These are phyloP conservation scores for Sarcophilus harrisii DNA, from an alignment of 2,797 vertebrate species.

Conservation along the genomic window DNA sequence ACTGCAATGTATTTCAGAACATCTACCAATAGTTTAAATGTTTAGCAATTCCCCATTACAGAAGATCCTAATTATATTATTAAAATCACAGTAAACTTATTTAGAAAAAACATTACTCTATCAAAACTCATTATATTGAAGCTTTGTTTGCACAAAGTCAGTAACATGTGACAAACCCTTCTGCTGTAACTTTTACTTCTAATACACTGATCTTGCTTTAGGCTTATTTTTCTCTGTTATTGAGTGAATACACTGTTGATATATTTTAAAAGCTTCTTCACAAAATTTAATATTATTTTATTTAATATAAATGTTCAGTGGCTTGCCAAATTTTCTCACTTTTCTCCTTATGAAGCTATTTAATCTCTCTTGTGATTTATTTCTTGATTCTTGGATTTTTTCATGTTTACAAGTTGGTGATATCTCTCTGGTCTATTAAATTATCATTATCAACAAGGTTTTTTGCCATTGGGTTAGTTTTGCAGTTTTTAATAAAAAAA, in stretches of 20 bases:
- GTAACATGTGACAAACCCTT: neutral
- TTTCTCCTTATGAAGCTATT: neutral
- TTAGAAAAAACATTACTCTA: neutral
- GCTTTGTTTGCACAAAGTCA: constrained; percentile 3
- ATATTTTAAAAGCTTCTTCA: neutral
- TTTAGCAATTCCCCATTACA: neutral
- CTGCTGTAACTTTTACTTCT: neutral
- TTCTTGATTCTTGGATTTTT: neutral
- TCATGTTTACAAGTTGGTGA: neutral
- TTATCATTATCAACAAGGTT: neutral
- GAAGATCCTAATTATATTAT: neutral
- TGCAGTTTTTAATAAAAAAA: neutral
- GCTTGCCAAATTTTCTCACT: neutral
- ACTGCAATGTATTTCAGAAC: neutral
- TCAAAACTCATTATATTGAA: neutral
- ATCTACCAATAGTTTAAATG: neutral
- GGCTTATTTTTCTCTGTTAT: neutral
- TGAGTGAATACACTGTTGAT: neutral
- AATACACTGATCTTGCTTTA: neutral
- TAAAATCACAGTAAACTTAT: neutral
- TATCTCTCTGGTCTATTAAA: neutral
- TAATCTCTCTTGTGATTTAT: neutral
- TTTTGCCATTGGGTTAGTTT: neutral
- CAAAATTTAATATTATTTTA: neutral
- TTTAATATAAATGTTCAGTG: neutral